Conservation (phyloP, 30 jellyfish, hydroid and myxozoan species). For the Catostylus mosaicus region DNA sequence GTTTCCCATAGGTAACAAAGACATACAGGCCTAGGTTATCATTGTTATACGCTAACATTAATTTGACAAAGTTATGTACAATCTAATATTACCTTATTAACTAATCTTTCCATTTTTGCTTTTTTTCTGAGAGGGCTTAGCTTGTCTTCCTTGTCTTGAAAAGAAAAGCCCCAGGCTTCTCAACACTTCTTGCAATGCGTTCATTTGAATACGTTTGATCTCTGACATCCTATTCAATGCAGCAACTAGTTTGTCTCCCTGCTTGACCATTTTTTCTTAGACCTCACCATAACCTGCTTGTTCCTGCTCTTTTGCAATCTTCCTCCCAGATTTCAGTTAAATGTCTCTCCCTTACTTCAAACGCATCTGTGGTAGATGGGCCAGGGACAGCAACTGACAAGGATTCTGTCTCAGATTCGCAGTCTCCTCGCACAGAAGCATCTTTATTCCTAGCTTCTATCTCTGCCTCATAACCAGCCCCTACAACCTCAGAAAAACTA, state of each 20-base stretch:
- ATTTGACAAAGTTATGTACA: too few relatives aligned
- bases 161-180: background rate
- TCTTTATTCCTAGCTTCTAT: background rate
- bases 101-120: too few relatives aligned
- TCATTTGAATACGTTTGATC: background rate
- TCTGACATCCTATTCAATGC: background rate
- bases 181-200: background rate
- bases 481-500: conserved; percentile 8
- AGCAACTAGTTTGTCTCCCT: background rate
- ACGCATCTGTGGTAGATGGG: background rate
- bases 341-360: background rate
- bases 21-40: too few relatives aligned
- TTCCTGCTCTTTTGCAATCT: background rate
- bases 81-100: too few relatives aligned
- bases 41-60: too few relatives aligned
- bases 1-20: too few relatives aligned
- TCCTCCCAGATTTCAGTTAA: background rate
- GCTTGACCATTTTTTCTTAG: background rate
- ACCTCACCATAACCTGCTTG: background rate
- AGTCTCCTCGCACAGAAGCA: background rate
- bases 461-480: background rate
- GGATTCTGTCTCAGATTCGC: background rate
- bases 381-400: background rate
- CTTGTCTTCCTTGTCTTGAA: background rate
- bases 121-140: too few relatives aligned